phyloP scores from a whole-genome alignment of 2,797 vertebrate species.

The Tinamus major region DNA sequence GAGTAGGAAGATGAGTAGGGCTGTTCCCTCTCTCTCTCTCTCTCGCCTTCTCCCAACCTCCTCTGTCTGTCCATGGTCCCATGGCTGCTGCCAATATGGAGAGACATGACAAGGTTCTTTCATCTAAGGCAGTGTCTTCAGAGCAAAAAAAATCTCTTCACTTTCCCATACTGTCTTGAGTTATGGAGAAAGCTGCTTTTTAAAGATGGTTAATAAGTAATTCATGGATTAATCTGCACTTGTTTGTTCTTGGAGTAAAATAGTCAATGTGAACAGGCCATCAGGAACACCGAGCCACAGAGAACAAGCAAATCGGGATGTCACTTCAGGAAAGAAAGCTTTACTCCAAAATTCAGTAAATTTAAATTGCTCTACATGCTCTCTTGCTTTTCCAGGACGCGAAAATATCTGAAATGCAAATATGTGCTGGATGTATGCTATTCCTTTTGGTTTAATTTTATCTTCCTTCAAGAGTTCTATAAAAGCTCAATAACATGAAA shows the following conservation, averaged over 20 bases:
- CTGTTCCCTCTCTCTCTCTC: fast-evolving
- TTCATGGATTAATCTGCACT: too few relatives aligned
- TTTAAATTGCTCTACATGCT: neutral
- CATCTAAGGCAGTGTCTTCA: neutral
- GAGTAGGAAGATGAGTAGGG: neutral
- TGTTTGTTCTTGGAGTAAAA: neutral
- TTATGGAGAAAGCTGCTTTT: neutral
- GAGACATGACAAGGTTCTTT: neutral
- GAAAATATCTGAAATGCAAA: neutral
- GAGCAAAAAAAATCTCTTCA: neutral
- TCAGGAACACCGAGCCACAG: neutral
- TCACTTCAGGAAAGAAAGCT: neutral
- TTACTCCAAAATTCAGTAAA: neutral
- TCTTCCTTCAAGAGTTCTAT: neutral
- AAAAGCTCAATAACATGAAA: neutral
- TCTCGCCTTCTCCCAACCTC: neutral
- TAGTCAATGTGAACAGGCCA: neutral
- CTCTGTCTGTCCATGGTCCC: neutral
- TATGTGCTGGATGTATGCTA: fast-evolving
- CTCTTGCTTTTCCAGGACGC: neutral
- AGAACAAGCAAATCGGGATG: neutral
- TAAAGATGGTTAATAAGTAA: neutral
- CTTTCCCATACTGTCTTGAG: neutral
- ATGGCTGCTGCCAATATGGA: neutral
- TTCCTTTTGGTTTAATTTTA: neutral